phyloP scores from a whole-genome alignment of 1,140 invertebrate genomes.

The Bombus sibiricus region DNA sequence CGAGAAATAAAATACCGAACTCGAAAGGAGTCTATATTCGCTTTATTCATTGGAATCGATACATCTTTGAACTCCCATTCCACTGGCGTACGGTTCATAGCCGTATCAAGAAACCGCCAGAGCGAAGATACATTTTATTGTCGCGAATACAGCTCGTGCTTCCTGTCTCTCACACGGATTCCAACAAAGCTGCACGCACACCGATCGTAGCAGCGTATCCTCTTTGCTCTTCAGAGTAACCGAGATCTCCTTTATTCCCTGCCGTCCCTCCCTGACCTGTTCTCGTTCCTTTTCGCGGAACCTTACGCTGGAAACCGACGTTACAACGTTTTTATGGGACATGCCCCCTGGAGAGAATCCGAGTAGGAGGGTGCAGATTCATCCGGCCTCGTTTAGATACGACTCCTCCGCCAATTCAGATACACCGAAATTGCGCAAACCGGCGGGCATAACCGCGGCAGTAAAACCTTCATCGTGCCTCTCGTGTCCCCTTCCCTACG shows the following conservation, averaged over 20 bases:
- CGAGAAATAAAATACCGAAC: not conserved
- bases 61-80: not conserved
- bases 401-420: constrained; percentile 68
- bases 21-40: not conserved
- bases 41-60: not conserved
- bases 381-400: constrained; percentile 70
- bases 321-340: constrained; percentile 65
- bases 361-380: constrained; percentile 55
- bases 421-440: constrained; percentile 71
- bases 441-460: constrained; percentile 62
- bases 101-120: constrained; percentile 5
- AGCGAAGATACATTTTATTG: constrained; percentile 12
- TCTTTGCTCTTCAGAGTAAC: not conserved
- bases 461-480: constrained; percentile 70
- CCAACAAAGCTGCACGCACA: constrained; percentile 5
- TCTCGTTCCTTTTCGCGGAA: not conserved
- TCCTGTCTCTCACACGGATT: constrained; percentile 14
- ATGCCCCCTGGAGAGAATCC: constrained; percentile 39
- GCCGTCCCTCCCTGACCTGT: not conserved
- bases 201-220: constrained; percentile 13
- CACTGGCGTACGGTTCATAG: too few relatives aligned
- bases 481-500: not conserved
- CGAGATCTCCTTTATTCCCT: constrained; percentile 4
- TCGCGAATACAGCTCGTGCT: constrained; percentile 6
- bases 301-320: constrained; percentile 39